Conservation (phyloP, 2,888 invertebrate genomes). For the Nipponacmea schrenckii region DNA sequence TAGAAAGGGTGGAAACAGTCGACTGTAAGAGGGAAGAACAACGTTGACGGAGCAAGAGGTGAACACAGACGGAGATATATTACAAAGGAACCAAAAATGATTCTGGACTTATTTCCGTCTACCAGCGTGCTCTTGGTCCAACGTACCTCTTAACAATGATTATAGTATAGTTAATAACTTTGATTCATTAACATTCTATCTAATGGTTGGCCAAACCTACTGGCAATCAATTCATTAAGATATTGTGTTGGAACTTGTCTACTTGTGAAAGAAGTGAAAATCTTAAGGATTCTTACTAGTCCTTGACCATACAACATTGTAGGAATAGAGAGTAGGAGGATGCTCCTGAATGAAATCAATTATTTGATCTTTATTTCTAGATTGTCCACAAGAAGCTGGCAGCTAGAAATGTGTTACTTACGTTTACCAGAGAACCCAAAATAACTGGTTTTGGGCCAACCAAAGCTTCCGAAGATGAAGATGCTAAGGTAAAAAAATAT, state of each 20-base stretch:
- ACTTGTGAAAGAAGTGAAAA: background rate
- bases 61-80: no score
- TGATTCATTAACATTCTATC: no score
- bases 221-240: no score
- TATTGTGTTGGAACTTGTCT: background rate
- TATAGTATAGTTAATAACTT: no score
- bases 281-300: background rate
- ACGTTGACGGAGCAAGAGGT: no score
- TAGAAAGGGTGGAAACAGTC: no score
- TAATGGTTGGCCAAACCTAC: no score
- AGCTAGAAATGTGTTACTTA: conserved; percentile 43
- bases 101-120: no score
- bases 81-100: no score
- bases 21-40: no score
- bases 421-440: conserved; percentile 31
- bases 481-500: conserved; percentile 28
- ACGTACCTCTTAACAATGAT: no score
- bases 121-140: no score
- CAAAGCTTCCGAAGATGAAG: conserved; percentile 22
- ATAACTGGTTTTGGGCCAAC: conserved; percentile 48
- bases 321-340: background rate
- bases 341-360: background rate
- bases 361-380: conserved; percentile 21
- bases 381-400: conserved; percentile 45
- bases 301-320: background rate